Percentiles rank a stretch among this genome's conserved stretches.
These are phyloP conservation scores for Drosophila virilis DNA, from an alignment of 1,140 invertebrate species.

Conservation along the genomic window DNA sequence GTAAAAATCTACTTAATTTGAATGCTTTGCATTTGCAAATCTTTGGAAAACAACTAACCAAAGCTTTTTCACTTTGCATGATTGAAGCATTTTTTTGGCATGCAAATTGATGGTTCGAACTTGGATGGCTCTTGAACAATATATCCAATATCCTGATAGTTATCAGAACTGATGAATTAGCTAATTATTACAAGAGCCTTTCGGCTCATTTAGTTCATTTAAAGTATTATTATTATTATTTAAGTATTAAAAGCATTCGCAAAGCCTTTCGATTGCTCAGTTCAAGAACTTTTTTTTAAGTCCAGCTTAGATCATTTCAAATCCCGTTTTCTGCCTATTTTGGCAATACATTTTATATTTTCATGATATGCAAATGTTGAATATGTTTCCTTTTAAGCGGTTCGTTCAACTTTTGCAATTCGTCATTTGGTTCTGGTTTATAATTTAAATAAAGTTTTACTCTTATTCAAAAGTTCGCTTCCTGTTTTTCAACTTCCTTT, in stretches of 20 bases:
- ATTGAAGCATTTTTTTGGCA: constrained; percentile 34
- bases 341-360: too few species aligned
- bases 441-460: constrained; percentile 4
- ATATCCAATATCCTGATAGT: too few species aligned
- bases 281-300: background rate
- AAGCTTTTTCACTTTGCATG: background rate
- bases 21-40: constrained; percentile 61
- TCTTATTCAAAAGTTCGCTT: background rate
- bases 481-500: background rate
- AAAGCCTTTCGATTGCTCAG: background rate
- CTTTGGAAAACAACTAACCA: constrained; percentile 46
- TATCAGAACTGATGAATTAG: constrained; percentile 2
- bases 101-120: background rate
- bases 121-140: constrained; percentile 7
- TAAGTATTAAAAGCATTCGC: constrained; percentile 2
- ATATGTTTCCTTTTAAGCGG: background rate
- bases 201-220: background rate
- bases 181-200: background rate
- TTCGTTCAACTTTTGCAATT: constrained; percentile 4
- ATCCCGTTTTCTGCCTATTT: constrained; percentile 6
- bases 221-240: too few species aligned
- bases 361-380: background rate
- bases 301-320: background rate
- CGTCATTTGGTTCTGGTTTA: background rate
- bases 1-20: constrained; percentile 55